phyloP scores from a whole-genome alignment of 2,797 vertebrate genomes.

The Parotocinclus haroldoi region DNA sequence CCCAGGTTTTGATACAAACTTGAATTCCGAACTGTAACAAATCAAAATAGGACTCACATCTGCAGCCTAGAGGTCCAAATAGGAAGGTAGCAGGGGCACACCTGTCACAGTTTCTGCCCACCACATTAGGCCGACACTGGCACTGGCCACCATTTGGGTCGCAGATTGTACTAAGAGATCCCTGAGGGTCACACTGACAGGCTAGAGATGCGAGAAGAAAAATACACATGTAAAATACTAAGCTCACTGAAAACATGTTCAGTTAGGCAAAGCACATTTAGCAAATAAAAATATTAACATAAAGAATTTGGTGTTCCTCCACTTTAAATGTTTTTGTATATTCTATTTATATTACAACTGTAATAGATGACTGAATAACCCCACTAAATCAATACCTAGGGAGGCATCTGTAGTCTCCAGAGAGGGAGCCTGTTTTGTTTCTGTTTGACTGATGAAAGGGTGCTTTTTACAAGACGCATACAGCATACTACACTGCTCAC shows the following conservation, averaged over 20 bases:
- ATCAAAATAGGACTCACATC: constrained; percentile 67
- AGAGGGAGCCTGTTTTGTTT: no score
- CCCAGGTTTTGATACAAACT: not conserved
- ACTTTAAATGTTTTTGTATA: no score
- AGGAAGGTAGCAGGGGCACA: constrained; percentile 88
- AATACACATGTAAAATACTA: not conserved
- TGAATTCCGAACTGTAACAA: not conserved
- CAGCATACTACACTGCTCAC: constrained; percentile 21
- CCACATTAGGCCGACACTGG: constrained; percentile 85
- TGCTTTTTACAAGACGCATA: constrained; percentile 10
- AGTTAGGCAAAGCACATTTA: no score
- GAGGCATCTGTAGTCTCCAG: no score
- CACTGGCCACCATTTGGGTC: constrained; percentile 90
- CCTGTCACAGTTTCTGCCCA: constrained; percentile 83
- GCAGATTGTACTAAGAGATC: constrained; percentile 90
- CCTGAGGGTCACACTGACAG: constrained; percentile 91
- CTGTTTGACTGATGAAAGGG: no score
- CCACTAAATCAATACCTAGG: no score
- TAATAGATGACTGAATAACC: no score
- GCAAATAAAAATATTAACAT: no score
- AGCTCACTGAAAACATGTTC: no score
- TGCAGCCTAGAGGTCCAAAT: constrained; percentile 90
- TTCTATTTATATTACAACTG: no score
- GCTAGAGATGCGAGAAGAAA: constrained; percentile 66
- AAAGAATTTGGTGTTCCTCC: no score